Evolutionary conservation across 2,113 vertebrate species (phyloP).

Genomic region (Microcebus lehilahytsara): DNA sequence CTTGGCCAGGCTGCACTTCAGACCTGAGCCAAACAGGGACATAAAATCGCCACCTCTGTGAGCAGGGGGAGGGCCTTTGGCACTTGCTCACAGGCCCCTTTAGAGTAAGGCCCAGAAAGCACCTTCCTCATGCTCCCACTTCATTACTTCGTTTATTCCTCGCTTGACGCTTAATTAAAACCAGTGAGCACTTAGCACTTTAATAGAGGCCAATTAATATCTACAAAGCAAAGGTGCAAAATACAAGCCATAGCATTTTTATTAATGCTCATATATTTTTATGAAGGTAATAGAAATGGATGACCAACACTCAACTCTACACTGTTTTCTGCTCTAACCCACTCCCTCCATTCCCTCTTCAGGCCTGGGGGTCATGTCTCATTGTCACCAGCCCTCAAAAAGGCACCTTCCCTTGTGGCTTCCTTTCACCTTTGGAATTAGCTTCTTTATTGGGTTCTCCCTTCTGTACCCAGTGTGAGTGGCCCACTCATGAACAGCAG

Average conservation of each 20-base stretch:
- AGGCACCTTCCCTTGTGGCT: background rate
- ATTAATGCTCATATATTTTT: background rate
- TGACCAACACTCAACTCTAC: background rate
- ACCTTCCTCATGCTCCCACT: background rate
- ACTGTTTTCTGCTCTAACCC: fast-evolving
- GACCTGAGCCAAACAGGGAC: slow-evolving; percentile 31
- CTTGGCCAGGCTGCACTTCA: background rate
- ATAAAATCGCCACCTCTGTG: background rate
- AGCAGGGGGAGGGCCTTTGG: background rate
- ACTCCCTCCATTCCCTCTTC: fast-evolving
- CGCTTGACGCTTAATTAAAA: background rate
- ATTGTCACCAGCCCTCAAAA: background rate
- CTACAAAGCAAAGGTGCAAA: background rate
- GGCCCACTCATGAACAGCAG: fast-evolving
- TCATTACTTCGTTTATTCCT: background rate
- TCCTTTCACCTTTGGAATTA: background rate
- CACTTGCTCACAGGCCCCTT: background rate
- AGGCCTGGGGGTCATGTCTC: background rate
- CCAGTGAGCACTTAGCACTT: background rate
- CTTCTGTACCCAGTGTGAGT: background rate
- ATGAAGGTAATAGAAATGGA: background rate
- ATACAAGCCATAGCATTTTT: background rate
- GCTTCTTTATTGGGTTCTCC: background rate
- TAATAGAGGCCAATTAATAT: background rate
- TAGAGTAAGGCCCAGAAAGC: background rate